Evolutionary conservation across 2,888 invertebrate genomes (phyloP).

Genomic region (Drosophila diplacantha): DNA sequence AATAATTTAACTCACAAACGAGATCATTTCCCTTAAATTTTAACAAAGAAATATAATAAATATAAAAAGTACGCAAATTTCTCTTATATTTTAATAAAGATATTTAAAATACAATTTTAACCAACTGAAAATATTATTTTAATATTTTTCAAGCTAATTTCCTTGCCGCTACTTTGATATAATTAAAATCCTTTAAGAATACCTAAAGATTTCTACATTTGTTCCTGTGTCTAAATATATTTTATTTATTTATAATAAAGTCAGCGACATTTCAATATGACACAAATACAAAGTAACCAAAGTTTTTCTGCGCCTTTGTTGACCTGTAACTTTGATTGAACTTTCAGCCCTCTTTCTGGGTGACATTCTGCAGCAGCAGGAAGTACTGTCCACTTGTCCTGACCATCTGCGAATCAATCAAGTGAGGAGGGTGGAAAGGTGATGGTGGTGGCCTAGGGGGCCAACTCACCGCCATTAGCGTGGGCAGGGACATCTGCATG

Average conservation of each 20-base stretch:
- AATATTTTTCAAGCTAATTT: neutral
- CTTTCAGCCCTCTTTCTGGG: slow-evolving; percentile 44
- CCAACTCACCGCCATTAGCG: slow-evolving; percentile 68
- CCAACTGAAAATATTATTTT: neutral
- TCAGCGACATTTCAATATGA: neutral
- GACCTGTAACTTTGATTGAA: slow-evolving; percentile 7
- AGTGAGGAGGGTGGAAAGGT: neutral
- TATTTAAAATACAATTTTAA: neutral
- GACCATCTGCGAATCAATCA: slow-evolving; percentile 62
- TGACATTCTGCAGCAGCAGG: slow-evolving; percentile 66
- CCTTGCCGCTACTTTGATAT: neutral
- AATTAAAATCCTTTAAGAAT: too few species aligned
- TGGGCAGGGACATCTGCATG: slow-evolving; percentile 69
- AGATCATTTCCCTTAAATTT: too few species aligned
- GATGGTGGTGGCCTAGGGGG: neutral
- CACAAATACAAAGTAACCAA: neutral
- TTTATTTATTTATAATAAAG: neutral
- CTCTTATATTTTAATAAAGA: too few species aligned
- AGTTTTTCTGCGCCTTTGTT: neutral
- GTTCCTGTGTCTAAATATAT: neutral
- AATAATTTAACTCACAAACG: too few species aligned
- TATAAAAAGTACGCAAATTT: too few species aligned
- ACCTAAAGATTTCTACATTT: neutral
- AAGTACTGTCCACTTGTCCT: slow-evolving; percentile 73
- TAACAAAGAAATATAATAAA: too few species aligned